Conservation (phyloP, 2,797 vertebrate genomes). For the Lacerta agilis region DNA sequence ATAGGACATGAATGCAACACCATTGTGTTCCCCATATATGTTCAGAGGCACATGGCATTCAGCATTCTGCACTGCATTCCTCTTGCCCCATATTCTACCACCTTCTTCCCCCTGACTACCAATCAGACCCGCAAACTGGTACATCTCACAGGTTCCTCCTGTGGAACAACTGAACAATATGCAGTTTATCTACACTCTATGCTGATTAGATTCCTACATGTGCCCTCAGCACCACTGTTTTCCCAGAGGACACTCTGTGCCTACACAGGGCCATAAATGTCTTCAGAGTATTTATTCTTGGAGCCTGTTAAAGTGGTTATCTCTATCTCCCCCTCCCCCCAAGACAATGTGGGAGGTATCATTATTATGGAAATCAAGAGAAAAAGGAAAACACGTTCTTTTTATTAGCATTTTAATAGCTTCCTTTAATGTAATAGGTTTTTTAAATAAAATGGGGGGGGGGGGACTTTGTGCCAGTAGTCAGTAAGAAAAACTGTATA, state of each 20-base stretch:
- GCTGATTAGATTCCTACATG: not conserved
- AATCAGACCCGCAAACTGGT: not conserved
- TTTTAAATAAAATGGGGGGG: constrained; percentile 36
- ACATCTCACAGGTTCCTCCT: not conserved
- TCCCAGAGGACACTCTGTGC: not conserved
- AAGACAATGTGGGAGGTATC: constrained; percentile 43
- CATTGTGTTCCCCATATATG: too few relatives aligned
- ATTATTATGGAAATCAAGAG: constrained; percentile 41
- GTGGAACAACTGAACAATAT: not conserved
- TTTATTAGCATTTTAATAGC: constrained; percentile 57
- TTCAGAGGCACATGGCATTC: too few relatives aligned
- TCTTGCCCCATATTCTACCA: not conserved
- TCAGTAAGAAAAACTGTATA: constrained; percentile 53
- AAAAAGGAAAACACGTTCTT: constrained; percentile 52
- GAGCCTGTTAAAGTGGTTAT: constrained; percentile 13
- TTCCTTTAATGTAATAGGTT: constrained; percentile 52
- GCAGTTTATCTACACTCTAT: not conserved
- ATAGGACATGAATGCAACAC: too few relatives aligned
- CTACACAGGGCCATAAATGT: not conserved
- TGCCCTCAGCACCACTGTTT: not conserved
- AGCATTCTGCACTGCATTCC: not conserved
- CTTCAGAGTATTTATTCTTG: constrained; percentile 2
- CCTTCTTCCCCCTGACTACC: not conserved
- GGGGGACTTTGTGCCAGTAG: constrained; percentile 37
- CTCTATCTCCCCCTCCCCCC: constrained; percentile 27